These are phyloP conservation scores for Sesamia inferens DNA, from an alignment of 2,888 invertebrate genomes.

Conservation along the genomic window DNA sequence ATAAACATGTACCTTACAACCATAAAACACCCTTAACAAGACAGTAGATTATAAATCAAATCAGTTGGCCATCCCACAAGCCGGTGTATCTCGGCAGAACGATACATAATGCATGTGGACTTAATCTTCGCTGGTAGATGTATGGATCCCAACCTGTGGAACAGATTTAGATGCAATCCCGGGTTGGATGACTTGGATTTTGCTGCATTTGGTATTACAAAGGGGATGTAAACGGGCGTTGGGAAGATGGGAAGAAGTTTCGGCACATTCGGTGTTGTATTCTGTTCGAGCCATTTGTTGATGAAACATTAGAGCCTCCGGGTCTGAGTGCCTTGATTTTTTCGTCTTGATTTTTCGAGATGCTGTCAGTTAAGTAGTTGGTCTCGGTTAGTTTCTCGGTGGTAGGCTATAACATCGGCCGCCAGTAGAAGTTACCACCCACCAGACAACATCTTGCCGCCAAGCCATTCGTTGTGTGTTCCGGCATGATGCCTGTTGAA, in stretches of 20 bases:
- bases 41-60: constrained; percentile 52
- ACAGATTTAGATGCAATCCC: constrained; percentile 55
- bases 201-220: constrained; percentile 35
- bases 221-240: constrained; percentile 7
- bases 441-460: too few species aligned
- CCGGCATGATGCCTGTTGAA: too few species aligned
- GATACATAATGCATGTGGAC: constrained; percentile 61
- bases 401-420: too few species aligned
- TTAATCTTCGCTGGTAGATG: constrained; percentile 56
- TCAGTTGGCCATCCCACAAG: constrained; percentile 14
- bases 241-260: not conserved
- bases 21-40: constrained; percentile 33
- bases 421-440: too few species aligned
- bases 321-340: too few species aligned
- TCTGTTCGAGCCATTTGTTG: too few species aligned
- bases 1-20: not conserved
- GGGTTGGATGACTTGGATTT: constrained; percentile 33
- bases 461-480: too few species aligned
- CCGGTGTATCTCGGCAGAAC: constrained; percentile 34
- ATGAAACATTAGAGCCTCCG: too few species aligned
- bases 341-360: too few species aligned
- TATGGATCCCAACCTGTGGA: constrained; percentile 59
- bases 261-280: not conserved
- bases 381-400: too few species aligned
- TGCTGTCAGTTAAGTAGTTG: too few species aligned